These are phyloP conservation scores for Mactromeris polynyma DNA, from an alignment of 2,888 invertebrate species.

Conservation along the genomic window DNA sequence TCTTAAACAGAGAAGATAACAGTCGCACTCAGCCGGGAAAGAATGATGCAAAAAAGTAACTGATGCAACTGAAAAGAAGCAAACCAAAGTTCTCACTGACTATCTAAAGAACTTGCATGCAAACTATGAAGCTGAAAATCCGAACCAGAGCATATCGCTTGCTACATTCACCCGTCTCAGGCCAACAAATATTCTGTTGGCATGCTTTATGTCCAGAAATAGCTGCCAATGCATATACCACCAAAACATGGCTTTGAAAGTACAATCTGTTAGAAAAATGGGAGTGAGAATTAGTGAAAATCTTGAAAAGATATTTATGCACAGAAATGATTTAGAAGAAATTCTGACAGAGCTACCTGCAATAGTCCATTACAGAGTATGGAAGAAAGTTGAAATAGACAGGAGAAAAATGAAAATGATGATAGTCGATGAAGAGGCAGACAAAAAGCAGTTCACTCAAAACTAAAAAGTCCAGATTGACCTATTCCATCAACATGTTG, in stretches of 20 bases:
- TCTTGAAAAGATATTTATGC: not conserved
- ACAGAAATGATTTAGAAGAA: not conserved
- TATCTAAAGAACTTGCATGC: conserved; percentile 43
- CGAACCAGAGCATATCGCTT: conserved; percentile 8
- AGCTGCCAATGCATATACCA: conserved; percentile 55
- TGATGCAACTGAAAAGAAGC: conserved; percentile 41
- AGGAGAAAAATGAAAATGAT: not conserved
- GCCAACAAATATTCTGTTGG: conserved; percentile 36
- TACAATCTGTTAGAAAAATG: conserved; percentile 18
- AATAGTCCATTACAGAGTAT: not conserved
- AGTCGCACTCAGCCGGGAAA: too few relatives aligned
- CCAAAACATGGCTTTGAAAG: conserved; percentile 56
- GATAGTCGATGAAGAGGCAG: not conserved
- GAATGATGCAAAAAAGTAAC: too few relatives aligned
- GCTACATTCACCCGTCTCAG: conserved; percentile 33
- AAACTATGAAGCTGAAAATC: conserved; percentile 56
- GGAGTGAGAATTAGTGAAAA: conserved; percentile 39
- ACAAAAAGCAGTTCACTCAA: not conserved
- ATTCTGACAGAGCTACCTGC: not conserved
- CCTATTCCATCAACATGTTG: not conserved
- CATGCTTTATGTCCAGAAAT: conserved; percentile 40
- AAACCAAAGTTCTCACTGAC: conserved; percentile 58
- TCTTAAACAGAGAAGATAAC: too few relatives aligned
- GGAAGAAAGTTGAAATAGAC: not conserved
- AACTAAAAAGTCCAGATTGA: not conserved